Evolutionary conservation across 2,888 invertebrate species (phyloP).

Genomic region (Lysandra bellargus): DNA sequence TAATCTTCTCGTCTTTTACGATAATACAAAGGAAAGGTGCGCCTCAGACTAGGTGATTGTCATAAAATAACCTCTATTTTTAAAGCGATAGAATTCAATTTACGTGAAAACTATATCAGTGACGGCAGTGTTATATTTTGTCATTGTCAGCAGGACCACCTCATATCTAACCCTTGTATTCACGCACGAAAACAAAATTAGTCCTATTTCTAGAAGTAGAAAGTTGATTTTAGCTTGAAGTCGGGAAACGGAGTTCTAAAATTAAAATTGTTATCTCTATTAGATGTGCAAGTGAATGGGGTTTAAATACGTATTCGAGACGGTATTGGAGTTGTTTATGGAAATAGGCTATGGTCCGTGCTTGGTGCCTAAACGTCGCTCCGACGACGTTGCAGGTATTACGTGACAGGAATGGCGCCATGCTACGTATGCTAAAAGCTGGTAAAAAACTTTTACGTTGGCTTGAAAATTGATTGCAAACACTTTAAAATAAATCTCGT

Average conservation of each 20-base stretch:
- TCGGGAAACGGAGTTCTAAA: neutral
- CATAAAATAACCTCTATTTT: slow-evolving; percentile 1
- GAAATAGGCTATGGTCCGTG: slow-evolving; percentile 45
- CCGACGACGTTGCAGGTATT: slow-evolving; percentile 25
- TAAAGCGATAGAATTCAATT: slow-evolving; percentile 11
- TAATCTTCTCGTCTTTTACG: slow-evolving; percentile 41
- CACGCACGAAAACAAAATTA: neutral
- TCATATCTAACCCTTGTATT: neutral
- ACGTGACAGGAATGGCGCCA: slow-evolving; percentile 2
- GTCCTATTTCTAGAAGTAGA: slow-evolving; percentile 10
- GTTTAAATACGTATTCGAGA: slow-evolving; percentile 63
- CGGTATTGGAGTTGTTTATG: slow-evolving; percentile 59
- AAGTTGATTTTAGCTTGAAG: slow-evolving; percentile 3
- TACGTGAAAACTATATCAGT: neutral
- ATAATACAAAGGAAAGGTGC: neutral
- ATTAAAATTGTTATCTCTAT: slow-evolving; percentile 35
- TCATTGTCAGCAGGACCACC: slow-evolving; percentile 17
- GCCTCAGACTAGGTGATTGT: neutral
- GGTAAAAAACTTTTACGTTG: neutral
- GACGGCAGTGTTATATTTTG: slow-evolving; percentile 22
- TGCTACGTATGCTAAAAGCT: slow-evolving; percentile 8
- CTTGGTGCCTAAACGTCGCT: slow-evolving; percentile 15
- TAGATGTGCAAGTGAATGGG: slow-evolving; percentile 52
- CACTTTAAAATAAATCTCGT: neutral
- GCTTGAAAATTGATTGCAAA: neutral